These are phyloP conservation scores for Myotis brandtii DNA, from an alignment of 2,113 vertebrate species.

Conservation along the genomic window DNA sequence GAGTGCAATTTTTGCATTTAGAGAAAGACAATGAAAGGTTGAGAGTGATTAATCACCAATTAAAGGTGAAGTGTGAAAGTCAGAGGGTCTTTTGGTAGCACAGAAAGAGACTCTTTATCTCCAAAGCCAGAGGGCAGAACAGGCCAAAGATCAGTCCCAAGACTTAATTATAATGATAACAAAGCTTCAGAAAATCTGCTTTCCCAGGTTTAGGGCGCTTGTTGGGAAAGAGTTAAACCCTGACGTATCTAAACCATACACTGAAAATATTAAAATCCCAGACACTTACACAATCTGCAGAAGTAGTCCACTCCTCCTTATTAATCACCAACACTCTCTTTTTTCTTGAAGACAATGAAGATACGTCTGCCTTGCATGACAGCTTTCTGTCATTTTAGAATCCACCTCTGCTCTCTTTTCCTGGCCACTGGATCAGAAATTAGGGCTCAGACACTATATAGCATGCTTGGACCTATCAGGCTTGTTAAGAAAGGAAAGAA, in stretches of 20 bases:
- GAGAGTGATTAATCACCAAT: slow-evolving; percentile 67
- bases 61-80: slow-evolving; percentile 50
- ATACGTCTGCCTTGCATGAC: not conserved
- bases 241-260: not conserved
- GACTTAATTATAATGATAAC: slow-evolving; percentile 38
- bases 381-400: not conserved
- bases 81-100: slow-evolving; percentile 17
- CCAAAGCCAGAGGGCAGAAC: slow-evolving; percentile 39
- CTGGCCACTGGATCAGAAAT: not conserved
- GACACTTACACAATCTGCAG: not conserved
- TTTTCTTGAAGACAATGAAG: not conserved
- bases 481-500: slow-evolving; percentile 3
- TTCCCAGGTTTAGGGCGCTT: not conserved
- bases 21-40: slow-evolving; percentile 47
- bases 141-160: slow-evolving; percentile 43
- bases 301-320: not conserved
- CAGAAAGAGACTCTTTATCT: slow-evolving; percentile 61
- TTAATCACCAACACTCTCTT: not conserved
- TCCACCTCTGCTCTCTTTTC: not conserved
- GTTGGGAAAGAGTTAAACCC: not conserved
- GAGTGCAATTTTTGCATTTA: slow-evolving; percentile 28
- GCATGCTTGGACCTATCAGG: not conserved
- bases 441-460: not conserved
- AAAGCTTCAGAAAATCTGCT: not conserved
- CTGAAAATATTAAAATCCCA: not conserved